Evolutionary conservation across 2,888 invertebrate genomes (phyloP), one percentile per base, ranked within the genome.

Genomic region (Zeuzera pyrina): DNA sequence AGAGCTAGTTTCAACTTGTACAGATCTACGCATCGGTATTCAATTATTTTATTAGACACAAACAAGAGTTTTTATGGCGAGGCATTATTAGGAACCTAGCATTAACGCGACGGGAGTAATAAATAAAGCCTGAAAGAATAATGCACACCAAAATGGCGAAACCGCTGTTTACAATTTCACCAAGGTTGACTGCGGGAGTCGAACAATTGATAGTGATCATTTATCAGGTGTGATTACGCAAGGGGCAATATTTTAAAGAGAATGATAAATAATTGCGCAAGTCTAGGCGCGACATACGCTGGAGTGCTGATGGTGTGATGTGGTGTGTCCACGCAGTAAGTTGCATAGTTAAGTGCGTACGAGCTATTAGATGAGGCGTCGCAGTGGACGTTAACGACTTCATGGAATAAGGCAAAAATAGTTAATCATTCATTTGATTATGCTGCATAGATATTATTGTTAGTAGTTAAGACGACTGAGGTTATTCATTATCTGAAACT

Each of bases 291-390:
- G 23, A 24, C 3, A 24, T 2, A 31, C 21, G 31, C 21, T 12
- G 26, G 14, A 12, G 15, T 14, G 10, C 24, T n/a, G 8, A 24
- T n/a, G 27, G 37, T 34, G 31, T 35, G 30, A 35, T 35, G 35
- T 38, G 32, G 29, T 33, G 39, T 36, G 33, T 35, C 38, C 37
- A 38, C 40, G 43, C 34, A 47, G 49, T 50, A 41, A 61, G 66
- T 64, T 61, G 62, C 66, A 65, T 64, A 62, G 52, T 49, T 57
- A 58, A 60, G 49, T 46, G 50, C 41, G 41, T 10, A 42, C 41
- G 36, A 39, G 31, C 46, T 39, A 60, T 65, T 60, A 62, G 61
- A 62, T 58, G 43, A 56, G 52, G 62, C 58, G 67, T 65, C 63
- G 59, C 57, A 59, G 42, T 38, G 37, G 44, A 49, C 46, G 46